phyloP scores from a whole-genome alignment of 2,888 invertebrate genomes.

The Electrophaes corylata region DNA sequence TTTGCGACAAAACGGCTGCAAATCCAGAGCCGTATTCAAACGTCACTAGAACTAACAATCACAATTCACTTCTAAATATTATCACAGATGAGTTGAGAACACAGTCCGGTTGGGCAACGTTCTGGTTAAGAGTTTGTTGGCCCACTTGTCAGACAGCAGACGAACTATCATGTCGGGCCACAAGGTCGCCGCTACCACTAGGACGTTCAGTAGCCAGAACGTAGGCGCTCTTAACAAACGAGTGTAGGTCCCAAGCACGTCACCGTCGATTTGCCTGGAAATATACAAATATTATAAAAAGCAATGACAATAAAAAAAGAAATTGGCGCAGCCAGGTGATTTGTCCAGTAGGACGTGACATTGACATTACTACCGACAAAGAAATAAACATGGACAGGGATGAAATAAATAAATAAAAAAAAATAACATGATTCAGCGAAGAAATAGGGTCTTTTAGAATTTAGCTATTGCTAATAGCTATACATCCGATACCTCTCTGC shows the following conservation, averaged over 20 bases:
- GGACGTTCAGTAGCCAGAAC: slow-evolving; percentile 85
- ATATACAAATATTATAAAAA: not conserved
- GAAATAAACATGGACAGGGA: no score
- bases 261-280: slow-evolving; percentile 71
- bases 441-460: no score
- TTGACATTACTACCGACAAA: no score
- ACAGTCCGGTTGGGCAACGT: slow-evolving; percentile 28
- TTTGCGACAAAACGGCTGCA: not conserved
- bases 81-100: slow-evolving; percentile 57
- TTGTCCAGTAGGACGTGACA: no score
- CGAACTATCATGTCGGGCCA: slow-evolving; percentile 80
- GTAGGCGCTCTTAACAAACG: slow-evolving; percentile 82
- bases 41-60: not conserved
- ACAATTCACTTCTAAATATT: not conserved
- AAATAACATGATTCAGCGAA: no score
- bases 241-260: slow-evolving; percentile 85
- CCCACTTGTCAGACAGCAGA: slow-evolving; percentile 56
- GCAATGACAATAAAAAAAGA: not conserved
- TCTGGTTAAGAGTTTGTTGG: slow-evolving; percentile 21
- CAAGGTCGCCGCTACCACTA: slow-evolving; percentile 77
- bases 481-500: no score
- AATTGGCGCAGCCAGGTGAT: slow-evolving; percentile 2
- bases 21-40: not conserved
- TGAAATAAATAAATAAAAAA: no score
- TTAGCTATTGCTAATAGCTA: no score